Evolutionary conservation across 2,113 vertebrate genomes (phyloP).

Genomic region (Cynocephalus volans): DNA sequence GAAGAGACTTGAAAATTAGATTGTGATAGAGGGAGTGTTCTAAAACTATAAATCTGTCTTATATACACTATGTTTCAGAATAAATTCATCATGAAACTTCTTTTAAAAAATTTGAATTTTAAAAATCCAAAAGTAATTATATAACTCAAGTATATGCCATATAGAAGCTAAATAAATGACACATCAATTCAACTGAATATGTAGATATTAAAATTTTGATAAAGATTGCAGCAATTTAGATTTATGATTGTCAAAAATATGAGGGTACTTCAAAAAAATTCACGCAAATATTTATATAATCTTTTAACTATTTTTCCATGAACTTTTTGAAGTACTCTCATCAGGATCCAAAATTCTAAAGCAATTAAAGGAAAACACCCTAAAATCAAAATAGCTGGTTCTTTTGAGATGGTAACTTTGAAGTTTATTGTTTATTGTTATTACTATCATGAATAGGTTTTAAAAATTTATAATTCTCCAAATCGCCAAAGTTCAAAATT

Average conservation of each 20-base stretch:
- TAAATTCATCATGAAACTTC: background rate
- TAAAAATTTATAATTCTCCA: background rate
- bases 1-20: background rate
- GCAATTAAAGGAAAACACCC: background rate
- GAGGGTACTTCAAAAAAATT: no score
- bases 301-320: no score
- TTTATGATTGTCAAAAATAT: background rate
- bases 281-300: no score
- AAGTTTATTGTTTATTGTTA: background rate
- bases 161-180: background rate
- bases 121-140: background rate
- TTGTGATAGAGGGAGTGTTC: background rate
- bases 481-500: background rate
- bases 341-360: background rate
- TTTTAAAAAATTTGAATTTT: slow-evolving; percentile 7
- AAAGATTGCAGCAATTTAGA: background rate
- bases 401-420: background rate
- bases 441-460: slow-evolving; percentile 4
- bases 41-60: slow-evolving; percentile 6
- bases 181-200: background rate
- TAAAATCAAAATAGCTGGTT: background rate
- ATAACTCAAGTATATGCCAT: background rate
- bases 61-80: background rate
- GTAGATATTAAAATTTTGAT: background rate
- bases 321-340: no score